These are phyloP conservation scores for Zaprionus capensis DNA, from an alignment of 1,140 invertebrate genomes.

Conservation along the genomic window DNA sequence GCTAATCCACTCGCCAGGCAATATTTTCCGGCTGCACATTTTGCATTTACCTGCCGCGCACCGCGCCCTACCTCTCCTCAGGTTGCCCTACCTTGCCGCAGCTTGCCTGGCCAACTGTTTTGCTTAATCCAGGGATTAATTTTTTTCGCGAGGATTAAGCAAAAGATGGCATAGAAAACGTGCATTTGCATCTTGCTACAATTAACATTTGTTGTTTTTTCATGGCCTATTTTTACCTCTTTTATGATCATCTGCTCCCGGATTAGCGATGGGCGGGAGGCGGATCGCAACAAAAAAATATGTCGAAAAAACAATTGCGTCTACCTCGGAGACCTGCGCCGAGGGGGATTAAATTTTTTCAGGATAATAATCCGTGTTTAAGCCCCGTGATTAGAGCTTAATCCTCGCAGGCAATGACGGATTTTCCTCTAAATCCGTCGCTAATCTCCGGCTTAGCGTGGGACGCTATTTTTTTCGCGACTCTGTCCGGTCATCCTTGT, in stretches of 20 bases:
- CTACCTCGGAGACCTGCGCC: conserved; percentile 49
- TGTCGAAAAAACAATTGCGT: conserved; percentile 20
- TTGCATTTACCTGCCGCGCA: background rate
- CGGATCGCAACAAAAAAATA: conserved; percentile 1
- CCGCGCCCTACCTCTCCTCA: conserved; percentile 13
- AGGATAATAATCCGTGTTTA: conserved; percentile 70
- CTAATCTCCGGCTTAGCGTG: conserved; percentile 79
- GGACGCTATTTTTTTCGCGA: conserved; percentile 77
- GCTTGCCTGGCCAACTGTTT: conserved; percentile 51
- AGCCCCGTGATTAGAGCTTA: conserved; percentile 76
- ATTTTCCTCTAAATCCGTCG: conserved; percentile 78
- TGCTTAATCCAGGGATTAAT: conserved; percentile 69
- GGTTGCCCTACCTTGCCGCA: background rate
- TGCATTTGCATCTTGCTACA: conserved; percentile 39
- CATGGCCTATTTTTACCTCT: conserved; percentile 60
- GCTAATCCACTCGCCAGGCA: conserved; percentile 45
- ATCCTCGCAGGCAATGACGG: conserved; percentile 68
- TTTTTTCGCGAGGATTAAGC: conserved; percentile 55
- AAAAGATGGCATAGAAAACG: conserved; percentile 48
- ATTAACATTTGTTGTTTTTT: conserved; percentile 44
- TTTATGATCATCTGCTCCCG: conserved; percentile 61
- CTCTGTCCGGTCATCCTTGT: conserved; percentile 43
- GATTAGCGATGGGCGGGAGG: conserved; percentile 53
- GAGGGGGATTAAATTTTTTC: conserved; percentile 78
- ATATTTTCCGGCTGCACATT: conserved; percentile 49